phyloP scores from a whole-genome alignment of 2,888 invertebrate species.

The Helicoverpa assulta region DNA sequence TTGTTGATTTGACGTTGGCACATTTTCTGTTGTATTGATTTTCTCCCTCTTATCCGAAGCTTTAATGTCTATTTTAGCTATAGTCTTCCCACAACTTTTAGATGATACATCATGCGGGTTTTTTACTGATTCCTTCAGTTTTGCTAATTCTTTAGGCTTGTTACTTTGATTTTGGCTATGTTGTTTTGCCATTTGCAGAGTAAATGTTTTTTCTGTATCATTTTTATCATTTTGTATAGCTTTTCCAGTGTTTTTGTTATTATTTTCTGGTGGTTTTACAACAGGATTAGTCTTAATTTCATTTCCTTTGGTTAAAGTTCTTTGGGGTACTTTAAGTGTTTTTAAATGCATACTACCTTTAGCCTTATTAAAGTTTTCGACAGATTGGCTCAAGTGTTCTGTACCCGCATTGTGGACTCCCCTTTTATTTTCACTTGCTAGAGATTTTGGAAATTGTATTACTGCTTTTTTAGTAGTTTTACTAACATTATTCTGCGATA shows the following conservation, averaged over 20 bases:
- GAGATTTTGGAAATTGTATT: neutral
- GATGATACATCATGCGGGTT: neutral
- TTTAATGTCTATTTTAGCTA: neutral
- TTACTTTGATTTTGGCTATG: neutral
- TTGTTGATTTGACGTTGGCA: neutral
- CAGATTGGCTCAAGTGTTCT: neutral
- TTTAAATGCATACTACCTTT: neutral
- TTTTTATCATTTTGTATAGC: neutral
- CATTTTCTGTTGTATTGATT: neutral
- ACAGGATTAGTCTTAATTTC: neutral
- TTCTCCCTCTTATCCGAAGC: neutral
- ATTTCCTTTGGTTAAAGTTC: neutral
- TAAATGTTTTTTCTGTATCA: neutral
- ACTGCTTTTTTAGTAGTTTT: neutral
- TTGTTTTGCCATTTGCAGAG: neutral
- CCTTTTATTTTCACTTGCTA: neutral
- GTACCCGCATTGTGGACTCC: neutral
- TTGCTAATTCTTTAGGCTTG: neutral
- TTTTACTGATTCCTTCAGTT: neutral
- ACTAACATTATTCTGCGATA: neutral
- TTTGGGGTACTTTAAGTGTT: neutral
- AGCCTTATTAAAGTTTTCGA: no score
- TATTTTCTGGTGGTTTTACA: neutral
- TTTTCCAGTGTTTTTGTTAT: neutral
- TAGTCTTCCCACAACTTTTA: neutral